A percentile compares a stretch with the other conserved stretches of the same genome.
These are phyloP conservation scores for Idaea straminata DNA, from an alignment of 2,888 invertebrate genomes.

Conservation along the genomic window DNA sequence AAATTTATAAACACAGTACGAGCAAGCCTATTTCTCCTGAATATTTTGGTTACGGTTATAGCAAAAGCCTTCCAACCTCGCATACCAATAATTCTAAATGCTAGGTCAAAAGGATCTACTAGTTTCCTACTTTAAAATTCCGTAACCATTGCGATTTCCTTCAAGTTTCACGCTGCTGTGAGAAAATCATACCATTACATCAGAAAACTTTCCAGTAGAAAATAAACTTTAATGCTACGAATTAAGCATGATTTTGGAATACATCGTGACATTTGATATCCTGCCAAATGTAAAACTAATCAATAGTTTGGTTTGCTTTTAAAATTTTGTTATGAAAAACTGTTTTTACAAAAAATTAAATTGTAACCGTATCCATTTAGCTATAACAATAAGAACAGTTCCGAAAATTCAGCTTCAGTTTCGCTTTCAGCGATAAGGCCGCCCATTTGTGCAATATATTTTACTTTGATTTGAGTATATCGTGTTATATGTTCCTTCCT, in stretches of 20 bases:
- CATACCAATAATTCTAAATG: background rate
- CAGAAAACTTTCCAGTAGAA: background rate
- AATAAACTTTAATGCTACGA: background rate
- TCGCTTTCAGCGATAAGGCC: no score
- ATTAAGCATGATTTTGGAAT: background rate
- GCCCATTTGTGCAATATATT: no score
- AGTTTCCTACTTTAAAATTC: background rate
- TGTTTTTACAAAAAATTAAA: background rate
- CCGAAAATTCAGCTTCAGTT: no score
- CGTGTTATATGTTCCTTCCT: no score
- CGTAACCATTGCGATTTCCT: background rate
- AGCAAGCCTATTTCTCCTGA: no score
- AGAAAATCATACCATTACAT: background rate
- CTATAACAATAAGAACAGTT: no score
- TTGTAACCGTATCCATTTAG: background rate
- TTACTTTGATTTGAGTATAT: no score
- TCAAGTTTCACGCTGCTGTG: background rate
- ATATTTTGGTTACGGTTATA: no score
- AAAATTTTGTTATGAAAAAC: background rate
- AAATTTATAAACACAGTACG: no score
- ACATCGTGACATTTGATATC: background rate
- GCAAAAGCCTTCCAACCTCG: background rate
- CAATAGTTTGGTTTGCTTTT: background rate
- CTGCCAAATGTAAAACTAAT: background rate
- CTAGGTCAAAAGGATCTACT: background rate